Evolutionary conservation across 2,888 invertebrate species (phyloP).

Genomic region (Hesperia comma): DNA sequence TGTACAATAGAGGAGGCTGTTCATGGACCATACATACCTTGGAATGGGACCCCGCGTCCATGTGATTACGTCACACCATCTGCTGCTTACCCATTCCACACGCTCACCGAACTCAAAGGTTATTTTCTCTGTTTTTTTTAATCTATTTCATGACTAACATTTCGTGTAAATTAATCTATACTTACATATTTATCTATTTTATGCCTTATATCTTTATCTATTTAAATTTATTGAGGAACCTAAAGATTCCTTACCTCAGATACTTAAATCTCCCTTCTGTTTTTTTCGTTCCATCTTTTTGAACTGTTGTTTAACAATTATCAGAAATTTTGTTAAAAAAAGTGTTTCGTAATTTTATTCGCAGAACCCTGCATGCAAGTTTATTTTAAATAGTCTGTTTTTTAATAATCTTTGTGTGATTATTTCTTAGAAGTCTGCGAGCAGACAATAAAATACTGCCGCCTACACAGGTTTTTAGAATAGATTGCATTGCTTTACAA

Average conservation of each 20-base stretch:
- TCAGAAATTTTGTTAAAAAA: too few relatives aligned
- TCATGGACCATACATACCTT: slow-evolving; percentile 77
- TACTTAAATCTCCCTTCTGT: too few relatives aligned
- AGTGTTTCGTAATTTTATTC: too few relatives aligned
- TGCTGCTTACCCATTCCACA: slow-evolving; percentile 22
- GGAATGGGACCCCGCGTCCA: slow-evolving; percentile 72
- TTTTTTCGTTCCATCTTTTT: too few relatives aligned
- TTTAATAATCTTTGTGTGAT: neutral
- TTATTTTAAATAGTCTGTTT: too few relatives aligned
- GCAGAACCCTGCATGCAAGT: too few relatives aligned
- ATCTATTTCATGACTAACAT: neutral
- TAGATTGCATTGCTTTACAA: slow-evolving; percentile 18
- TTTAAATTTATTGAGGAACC: too few relatives aligned
- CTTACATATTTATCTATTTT: too few relatives aligned
- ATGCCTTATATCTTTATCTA: too few relatives aligned
- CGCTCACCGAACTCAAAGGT: slow-evolving; percentile 26
- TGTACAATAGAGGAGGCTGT: slow-evolving; percentile 60
- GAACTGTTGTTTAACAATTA: too few relatives aligned
- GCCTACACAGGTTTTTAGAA: slow-evolving; percentile 15
- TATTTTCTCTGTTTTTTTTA: neutral
- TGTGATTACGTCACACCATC: slow-evolving; percentile 51
- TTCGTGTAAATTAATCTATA: neutral
- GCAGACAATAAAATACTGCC: slow-evolving; percentile 1
- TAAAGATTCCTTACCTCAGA: too few relatives aligned
- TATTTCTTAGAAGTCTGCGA: neutral